Conservation (phyloP, 1,140 invertebrate genomes). For the Mesaphorura yosii region DNA sequence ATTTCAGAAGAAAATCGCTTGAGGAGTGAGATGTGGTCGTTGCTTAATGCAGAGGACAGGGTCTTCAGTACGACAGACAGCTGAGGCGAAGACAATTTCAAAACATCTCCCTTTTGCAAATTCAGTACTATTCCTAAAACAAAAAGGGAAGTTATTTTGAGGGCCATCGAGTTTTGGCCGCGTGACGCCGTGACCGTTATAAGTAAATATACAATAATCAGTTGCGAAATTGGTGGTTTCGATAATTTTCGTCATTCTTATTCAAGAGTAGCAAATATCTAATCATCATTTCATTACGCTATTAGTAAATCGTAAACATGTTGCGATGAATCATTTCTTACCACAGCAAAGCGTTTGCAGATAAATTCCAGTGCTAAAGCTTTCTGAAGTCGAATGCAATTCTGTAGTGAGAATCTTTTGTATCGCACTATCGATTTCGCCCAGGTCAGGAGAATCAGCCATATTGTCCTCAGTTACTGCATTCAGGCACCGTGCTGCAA, state of each 20-base stretch:
- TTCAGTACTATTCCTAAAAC: slow-evolving; percentile 9
- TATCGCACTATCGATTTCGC: slow-evolving; percentile 38
- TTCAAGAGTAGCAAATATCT: slow-evolving; percentile 6
- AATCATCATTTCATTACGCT: background rate
- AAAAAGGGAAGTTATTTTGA: background rate
- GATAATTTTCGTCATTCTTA: background rate
- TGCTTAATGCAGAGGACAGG: slow-evolving; percentile 1
- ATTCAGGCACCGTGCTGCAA: slow-evolving; percentile 49
- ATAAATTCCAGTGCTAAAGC: slow-evolving; percentile 40
- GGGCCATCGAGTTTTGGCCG: background rate
- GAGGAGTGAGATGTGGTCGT: slow-evolving; percentile 10
- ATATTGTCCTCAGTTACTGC: slow-evolving; percentile 56
- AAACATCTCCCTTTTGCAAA: background rate
- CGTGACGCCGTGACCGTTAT: too few relatives aligned
- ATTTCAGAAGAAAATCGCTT: slow-evolving; percentile 20
- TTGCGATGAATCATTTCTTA: background rate
- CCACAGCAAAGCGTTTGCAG: slow-evolving; percentile 46
- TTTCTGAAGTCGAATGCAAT: slow-evolving; percentile 37
- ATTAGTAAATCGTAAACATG: background rate
- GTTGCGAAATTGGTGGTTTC: background rate
- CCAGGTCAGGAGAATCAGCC: slow-evolving; percentile 41
- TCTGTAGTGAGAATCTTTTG: slow-evolving; percentile 39
- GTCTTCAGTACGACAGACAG: too few relatives aligned
- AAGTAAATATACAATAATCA: background rate
- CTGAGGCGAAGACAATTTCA: too few relatives aligned